Evolutionary conservation across 2,113 vertebrate genomes (phyloP), one percentile per base, ranked within the genome.

Genomic region (Benitochromis conjunctus): DNA sequence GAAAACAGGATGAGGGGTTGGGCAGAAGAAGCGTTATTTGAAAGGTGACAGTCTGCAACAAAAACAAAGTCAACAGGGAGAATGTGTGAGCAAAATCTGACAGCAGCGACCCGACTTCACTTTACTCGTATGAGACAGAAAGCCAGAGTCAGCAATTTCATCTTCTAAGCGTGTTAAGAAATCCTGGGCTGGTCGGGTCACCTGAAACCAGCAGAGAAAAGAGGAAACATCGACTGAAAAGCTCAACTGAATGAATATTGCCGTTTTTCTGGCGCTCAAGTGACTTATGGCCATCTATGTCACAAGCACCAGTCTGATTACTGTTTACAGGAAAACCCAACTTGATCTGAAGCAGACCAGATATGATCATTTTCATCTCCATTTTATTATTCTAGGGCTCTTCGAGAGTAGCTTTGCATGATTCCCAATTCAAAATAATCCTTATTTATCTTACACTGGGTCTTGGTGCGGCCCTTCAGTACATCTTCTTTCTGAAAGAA

Each of bases 341-440:
- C 13, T 26, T 71, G 38, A 43, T 69, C 43, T 69, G 64, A 69
- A 69, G 38, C 21, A 9, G 13, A 43, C 21, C 3, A 26, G 16
- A 0, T 16, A 16, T 26, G n/a, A 9, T 24, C 0, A 43, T 41
- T 69, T 69, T 1, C 1, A 69, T 0, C 64, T 48, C 6, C 66
- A 1, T 29, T 18, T 74, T 48, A 7, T 48, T 19, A 18, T 74
- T 48, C 24, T 74, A 48, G 41, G 41, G 3, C 0, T 46, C 43
- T 46, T 18, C 41, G 46, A 71, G 41, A 71, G 3, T 26, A 71
- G 66, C 66, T 71, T 71, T 3, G 66, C 24, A 19, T 48, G 41
- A 74, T 3, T 74, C 3, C 7, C 24, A 48, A 10, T 7, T 71
- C 66, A 71, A 1, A 71, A 48, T 18, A 48, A 74, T 10, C 41